A percentile compares a stretch with the other conserved stretches of the same genome.
Evolutionary conservation across 2,113 vertebrate species (phyloP).

Genomic region (Anguilla rostrata): DNA sequence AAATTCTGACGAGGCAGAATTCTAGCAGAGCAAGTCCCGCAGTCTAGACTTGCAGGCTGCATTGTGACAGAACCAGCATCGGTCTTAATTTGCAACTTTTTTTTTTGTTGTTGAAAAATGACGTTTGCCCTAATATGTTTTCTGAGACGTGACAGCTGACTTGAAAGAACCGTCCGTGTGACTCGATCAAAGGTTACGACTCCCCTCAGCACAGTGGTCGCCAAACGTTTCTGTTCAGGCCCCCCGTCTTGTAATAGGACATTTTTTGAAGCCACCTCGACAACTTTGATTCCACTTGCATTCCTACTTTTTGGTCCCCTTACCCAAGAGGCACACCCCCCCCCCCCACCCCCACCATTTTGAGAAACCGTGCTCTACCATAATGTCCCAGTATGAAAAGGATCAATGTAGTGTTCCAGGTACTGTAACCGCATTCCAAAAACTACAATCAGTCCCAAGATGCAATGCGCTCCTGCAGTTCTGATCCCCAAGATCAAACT

Average conservation of each 20-base stretch:
- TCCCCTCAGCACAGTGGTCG: no score
- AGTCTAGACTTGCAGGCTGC: conserved; percentile 17
- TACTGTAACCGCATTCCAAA: not conserved
- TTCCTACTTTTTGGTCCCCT: no score
- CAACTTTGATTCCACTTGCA: no score
- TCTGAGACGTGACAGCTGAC: not conserved
- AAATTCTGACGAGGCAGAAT: conserved; percentile 7
- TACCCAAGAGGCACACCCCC: no score
- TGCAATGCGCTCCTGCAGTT: not conserved
- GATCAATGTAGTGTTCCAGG: not conserved
- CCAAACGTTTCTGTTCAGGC: no score
- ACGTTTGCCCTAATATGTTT: not conserved
- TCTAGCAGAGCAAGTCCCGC: not conserved
- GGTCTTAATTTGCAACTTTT: not conserved
- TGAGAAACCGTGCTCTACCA: no score
- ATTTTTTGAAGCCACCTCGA: no score
- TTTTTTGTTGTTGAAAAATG: not conserved
- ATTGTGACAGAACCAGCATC: not conserved
- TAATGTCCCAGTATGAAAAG: not conserved
- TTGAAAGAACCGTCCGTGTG: not conserved
- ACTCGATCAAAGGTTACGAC: not conserved
- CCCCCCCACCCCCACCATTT: no score
- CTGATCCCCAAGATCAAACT: not conserved
- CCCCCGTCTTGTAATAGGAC: no score
- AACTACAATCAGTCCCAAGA: not conserved